Evolutionary conservation across 2,888 invertebrate species (phyloP).

Genomic region (Drosophila buzzatii): DNA sequence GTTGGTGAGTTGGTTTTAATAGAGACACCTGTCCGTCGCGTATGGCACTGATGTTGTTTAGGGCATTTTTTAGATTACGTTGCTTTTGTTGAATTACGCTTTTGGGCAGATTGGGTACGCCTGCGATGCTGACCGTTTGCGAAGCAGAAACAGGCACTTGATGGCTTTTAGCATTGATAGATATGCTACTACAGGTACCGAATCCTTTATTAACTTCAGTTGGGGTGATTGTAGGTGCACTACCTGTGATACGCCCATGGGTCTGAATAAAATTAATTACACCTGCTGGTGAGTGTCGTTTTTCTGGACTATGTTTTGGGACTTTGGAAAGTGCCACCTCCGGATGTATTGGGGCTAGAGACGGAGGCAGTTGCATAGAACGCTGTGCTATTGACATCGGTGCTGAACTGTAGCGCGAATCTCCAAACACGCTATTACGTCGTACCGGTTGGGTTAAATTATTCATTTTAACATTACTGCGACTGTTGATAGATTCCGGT

Average conservation of each 20-base stretch:
- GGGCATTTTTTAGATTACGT: constrained; percentile 77
- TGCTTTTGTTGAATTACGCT: constrained; percentile 79
- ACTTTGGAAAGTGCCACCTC: constrained; percentile 40
- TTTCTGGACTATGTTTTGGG: constrained; percentile 37
- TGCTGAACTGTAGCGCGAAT: constrained; percentile 61
- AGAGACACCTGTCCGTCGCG: constrained; percentile 79
- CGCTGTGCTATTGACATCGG: constrained; percentile 69
- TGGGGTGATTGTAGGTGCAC: constrained; percentile 48
- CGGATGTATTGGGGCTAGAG: constrained; percentile 41
- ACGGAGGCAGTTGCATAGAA: constrained; percentile 56
- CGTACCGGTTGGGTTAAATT: constrained; percentile 38
- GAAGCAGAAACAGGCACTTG: background rate
- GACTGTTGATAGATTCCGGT: constrained; percentile 21
- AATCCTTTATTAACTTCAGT: constrained; percentile 13
- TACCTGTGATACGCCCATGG: constrained; percentile 72
- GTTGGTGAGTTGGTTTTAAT: constrained; percentile 69
- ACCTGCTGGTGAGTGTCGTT: constrained; percentile 64
- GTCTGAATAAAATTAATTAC: constrained; percentile 79
- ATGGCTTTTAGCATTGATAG: constrained; percentile 13
- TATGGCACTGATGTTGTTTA: constrained; percentile 76
- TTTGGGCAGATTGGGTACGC: constrained; percentile 53
- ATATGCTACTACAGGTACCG: constrained; percentile 41
- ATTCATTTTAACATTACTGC: constrained; percentile 20
- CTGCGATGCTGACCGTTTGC: constrained; percentile 22
- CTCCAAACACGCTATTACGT: constrained; percentile 64